These are phyloP conservation scores for Epicauta chinensis DNA, from an alignment of 1,140 invertebrate genomes.

Conservation along the genomic window DNA sequence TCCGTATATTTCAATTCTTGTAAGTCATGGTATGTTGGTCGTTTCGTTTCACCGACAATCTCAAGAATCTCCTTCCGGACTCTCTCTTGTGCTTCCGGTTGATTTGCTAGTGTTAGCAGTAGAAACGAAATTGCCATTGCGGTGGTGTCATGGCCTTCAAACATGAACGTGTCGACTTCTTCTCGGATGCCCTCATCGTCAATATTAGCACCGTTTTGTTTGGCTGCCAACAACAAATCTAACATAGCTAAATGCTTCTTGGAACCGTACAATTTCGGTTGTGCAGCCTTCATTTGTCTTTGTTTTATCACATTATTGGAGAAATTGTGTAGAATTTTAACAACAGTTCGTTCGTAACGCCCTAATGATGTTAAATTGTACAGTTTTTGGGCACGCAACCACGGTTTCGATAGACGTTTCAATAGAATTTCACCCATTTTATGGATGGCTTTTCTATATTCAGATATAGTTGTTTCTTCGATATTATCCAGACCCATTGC, in stretches of 20 bases:
- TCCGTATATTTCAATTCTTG: conserved; percentile 59
- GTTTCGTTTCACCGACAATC: conserved; percentile 48
- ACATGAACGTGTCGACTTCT: conserved; percentile 79
- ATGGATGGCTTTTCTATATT: conserved; percentile 53
- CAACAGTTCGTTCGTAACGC: conserved; percentile 43
- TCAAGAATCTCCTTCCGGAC: conserved; percentile 50
- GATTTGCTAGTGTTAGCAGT: conserved; percentile 38
- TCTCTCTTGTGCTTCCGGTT: conserved; percentile 25
- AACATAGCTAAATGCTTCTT: conserved; percentile 67
- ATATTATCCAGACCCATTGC: conserved; percentile 71
- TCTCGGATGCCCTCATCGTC: conserved; percentile 64
- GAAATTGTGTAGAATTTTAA: conserved; percentile 56
- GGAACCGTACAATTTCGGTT: conserved; percentile 16
- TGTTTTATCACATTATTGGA: conserved; percentile 1
- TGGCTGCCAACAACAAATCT: conserved; percentile 63
- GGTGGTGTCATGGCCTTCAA: conserved; percentile 51
- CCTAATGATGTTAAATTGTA: conserved; percentile 47
- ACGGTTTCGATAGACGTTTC: conserved; percentile 51
- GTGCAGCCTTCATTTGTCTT: neutral
- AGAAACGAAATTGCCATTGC: conserved; percentile 39
- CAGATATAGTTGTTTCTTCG: conserved; percentile 49
- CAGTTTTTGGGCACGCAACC: conserved; percentile 50
- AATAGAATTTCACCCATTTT: conserved; percentile 43
- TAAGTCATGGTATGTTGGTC: conserved; percentile 51
- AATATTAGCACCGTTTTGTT: conserved; percentile 46